Conservation (phyloP, 2,113 vertebrate species). For the Hypanus sabinus region DNA sequence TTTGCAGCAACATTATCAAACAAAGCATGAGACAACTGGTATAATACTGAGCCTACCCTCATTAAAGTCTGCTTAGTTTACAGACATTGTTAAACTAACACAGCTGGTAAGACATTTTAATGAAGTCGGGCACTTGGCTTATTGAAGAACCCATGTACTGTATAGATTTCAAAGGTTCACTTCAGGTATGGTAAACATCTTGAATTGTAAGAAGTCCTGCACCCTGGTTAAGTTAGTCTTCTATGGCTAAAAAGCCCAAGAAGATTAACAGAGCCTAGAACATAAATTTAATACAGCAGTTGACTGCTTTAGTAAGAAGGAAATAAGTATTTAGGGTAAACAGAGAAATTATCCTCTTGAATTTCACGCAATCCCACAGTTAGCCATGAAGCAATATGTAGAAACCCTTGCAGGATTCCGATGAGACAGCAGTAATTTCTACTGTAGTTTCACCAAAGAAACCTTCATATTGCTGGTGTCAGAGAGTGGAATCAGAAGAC, state of each 20-base stretch:
- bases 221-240: not conserved
- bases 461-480: not conserved
- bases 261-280: not conserved
- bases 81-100: conserved; percentile 69
- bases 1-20: not conserved
- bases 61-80: conserved; percentile 29
- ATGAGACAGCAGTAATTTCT: not conserved
- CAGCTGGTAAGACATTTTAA: conserved; percentile 62
- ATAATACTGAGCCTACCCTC: not conserved
- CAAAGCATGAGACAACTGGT: not conserved
- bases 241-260: not conserved
- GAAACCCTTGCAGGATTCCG: not conserved
- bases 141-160: not conserved
- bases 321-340: not conserved
- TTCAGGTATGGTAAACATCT: not conserved
- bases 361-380: not conserved
- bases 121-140: conserved; percentile 52
- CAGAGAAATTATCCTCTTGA: not conserved
- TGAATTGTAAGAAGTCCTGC: not conserved
- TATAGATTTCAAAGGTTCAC: not conserved
- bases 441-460: not conserved
- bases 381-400: not conserved
- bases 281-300: not conserved
- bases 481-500: not conserved
- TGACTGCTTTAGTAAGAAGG: not conserved